These are phyloP conservation scores for Botia kubotai DNA, from an alignment of 2,797 vertebrate species.

Conservation along the genomic window DNA sequence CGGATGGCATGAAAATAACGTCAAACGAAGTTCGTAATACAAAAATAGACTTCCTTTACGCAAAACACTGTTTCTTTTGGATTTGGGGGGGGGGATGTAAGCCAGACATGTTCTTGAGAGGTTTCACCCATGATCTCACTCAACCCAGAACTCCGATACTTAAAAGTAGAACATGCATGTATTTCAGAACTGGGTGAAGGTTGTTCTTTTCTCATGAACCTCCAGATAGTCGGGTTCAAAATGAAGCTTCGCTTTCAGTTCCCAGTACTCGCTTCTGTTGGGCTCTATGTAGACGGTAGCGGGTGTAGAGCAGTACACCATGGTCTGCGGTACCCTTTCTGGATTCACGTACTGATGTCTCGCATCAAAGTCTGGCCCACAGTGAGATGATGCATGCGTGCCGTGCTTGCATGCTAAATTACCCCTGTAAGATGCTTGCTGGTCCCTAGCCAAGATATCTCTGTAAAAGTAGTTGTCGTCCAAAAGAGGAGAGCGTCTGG, in stretches of 20 bases:
- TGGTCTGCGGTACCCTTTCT: slow-evolving; percentile 90
- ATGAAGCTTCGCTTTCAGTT: slow-evolving; percentile 97
- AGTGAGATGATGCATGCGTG: slow-evolving; percentile 82
- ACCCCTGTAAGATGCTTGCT: slow-evolving; percentile 82
- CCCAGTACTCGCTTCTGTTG: slow-evolving; percentile 96
- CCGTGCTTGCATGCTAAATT: slow-evolving; percentile 89
- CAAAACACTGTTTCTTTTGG: background rate
- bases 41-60: background rate
- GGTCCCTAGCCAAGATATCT: slow-evolving; percentile 87
- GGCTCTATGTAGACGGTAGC: slow-evolving; percentile 94
- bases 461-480: slow-evolving; percentile 90
- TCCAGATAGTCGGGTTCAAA: slow-evolving; percentile 99
- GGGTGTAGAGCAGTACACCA: slow-evolving; percentile 90
- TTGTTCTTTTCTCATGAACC: slow-evolving; percentile 98
- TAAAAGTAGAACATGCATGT: background rate
- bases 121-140: background rate
- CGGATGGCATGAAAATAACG: background rate
- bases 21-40: background rate
- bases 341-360: slow-evolving; percentile 88
- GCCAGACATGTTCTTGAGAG: too few species aligned
- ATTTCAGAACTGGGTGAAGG: slow-evolving; percentile 95
- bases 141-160: background rate
- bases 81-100: background rate
- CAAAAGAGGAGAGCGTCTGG: slow-evolving; percentile 84
- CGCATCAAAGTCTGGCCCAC: slow-evolving; percentile 89